These are phyloP conservation scores for Aurelia sp. DNA, from an alignment of 30 jellyfish, hydroid and myxozoan species.

Conservation along the genomic window DNA sequence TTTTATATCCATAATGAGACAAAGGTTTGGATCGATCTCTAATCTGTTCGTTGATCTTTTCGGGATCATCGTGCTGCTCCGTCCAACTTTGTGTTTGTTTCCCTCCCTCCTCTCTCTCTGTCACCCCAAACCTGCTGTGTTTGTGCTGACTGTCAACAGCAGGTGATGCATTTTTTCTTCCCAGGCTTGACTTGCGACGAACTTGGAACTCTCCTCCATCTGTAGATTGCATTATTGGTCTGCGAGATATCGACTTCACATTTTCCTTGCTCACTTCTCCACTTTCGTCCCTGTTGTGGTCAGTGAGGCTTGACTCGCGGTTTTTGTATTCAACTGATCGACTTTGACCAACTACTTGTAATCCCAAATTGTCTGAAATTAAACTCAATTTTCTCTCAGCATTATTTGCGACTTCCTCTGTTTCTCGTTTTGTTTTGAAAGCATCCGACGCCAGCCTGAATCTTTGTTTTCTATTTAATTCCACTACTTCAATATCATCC, in stretches of 20 bases:
- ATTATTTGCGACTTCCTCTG: slow-evolving; percentile 58
- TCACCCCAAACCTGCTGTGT: slow-evolving; percentile 68
- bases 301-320: slow-evolving; percentile 75
- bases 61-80: slow-evolving; percentile 55
- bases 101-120: slow-evolving; percentile 63
- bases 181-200: slow-evolving; percentile 72
- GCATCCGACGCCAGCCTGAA: slow-evolving; percentile 42
- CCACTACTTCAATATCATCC: slow-evolving; percentile 16
- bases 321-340: slow-evolving; percentile 60
- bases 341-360: slow-evolving; percentile 45
- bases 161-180: slow-evolving; percentile 50
- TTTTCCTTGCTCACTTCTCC: slow-evolving; percentile 22
- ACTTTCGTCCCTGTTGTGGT: slow-evolving; percentile 70
- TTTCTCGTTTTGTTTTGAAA: slow-evolving; percentile 25
- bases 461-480: slow-evolving; percentile 43
- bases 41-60: slow-evolving; percentile 55
- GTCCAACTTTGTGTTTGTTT: slow-evolving; percentile 67
- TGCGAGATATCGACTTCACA: slow-evolving; percentile 24
- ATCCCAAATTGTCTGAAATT: slow-evolving; percentile 37
- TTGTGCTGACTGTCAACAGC: slow-evolving; percentile 67
- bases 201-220: slow-evolving; percentile 56
- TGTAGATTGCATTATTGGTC: slow-evolving; percentile 60
- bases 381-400: slow-evolving; percentile 48
- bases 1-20: slow-evolving; percentile 25
- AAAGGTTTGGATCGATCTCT: slow-evolving; percentile 22